Evolutionary conservation across 2,797 vertebrate genomes (phyloP).

Genomic region (Atherinosoma microstoma): DNA sequence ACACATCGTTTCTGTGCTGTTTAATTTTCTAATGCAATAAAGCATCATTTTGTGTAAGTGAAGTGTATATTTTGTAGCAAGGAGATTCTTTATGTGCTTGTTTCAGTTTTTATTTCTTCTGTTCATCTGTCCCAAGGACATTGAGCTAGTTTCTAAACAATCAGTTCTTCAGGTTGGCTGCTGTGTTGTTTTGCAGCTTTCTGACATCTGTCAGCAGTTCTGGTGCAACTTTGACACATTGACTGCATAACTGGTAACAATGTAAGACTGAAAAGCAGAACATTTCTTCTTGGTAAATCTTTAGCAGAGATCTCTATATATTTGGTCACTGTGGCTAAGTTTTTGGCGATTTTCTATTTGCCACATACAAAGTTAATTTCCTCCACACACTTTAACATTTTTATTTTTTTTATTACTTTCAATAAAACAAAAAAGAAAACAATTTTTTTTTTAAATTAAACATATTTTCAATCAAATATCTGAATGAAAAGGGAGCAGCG

Average conservation of each 20-base stretch:
- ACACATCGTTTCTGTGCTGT: neutral
- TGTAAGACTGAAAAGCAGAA: slow-evolving; percentile 17
- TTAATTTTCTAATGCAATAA: neutral
- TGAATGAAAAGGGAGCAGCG: too few species aligned
- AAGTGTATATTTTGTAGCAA: neutral
- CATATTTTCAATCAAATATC: too few species aligned
- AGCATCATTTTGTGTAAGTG: neutral
- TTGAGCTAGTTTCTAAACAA: neutral
- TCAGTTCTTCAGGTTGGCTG: slow-evolving; percentile 2
- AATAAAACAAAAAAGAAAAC: too few species aligned
- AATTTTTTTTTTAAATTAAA: too few species aligned
- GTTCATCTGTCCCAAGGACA: slow-evolving; percentile 2
- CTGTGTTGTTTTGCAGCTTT: neutral
- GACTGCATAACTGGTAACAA: slow-evolving; percentile 17
- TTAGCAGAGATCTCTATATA: too few species aligned
- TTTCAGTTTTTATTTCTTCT: neutral
- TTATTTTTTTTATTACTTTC: too few species aligned
- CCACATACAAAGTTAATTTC: too few species aligned
- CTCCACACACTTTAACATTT: too few species aligned
- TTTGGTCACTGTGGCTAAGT: too few species aligned
- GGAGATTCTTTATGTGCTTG: neutral
- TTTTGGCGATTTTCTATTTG: too few species aligned
- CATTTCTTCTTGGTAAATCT: slow-evolving; percentile 1
- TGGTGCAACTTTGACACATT: slow-evolving; percentile 20
- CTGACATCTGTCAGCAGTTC: slow-evolving; percentile 16